Percentiles rank a stretch among this genome's conserved stretches.
Evolutionary conservation across 2,888 invertebrate genomes (phyloP).

Genomic region (Leptura quadrifasciata): DNA sequence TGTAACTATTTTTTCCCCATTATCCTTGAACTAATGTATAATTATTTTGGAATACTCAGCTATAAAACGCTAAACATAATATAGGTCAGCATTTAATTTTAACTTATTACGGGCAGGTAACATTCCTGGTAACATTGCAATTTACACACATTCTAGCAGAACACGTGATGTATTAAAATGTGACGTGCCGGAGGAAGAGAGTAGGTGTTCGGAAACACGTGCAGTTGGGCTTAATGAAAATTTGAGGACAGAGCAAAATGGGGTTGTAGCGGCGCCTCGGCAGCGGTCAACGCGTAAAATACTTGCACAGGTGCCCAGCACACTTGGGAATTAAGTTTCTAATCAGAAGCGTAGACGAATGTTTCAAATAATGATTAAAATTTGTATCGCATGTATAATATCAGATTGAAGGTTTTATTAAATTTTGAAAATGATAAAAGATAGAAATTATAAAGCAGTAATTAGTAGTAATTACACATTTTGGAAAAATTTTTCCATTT

Average conservation of each 20-base stretch:
- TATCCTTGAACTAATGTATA: slow-evolving; percentile 14
- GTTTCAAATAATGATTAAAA: not conserved
- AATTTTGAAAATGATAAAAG: too few species aligned
- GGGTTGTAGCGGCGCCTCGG: slow-evolving; percentile 51
- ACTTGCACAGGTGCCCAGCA: slow-evolving; percentile 26
- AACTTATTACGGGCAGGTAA: slow-evolving; percentile 30
- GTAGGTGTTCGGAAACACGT: slow-evolving; percentile 58
- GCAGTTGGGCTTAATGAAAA: slow-evolving; percentile 66
- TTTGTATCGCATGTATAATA: not conserved
- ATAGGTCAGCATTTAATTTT: slow-evolving; percentile 39
- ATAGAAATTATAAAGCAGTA: too few species aligned
- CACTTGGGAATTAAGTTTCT: slow-evolving; percentile 11
- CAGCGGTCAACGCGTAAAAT: slow-evolving; percentile 47
- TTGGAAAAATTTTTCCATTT: too few species aligned
- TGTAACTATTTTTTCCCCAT: not conserved
- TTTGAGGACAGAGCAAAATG: slow-evolving; percentile 63
- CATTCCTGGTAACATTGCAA: slow-evolving; percentile 30
- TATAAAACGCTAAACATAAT: slow-evolving; percentile 28
- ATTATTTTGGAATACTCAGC: slow-evolving; percentile 25
- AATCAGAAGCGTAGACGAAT: not conserved
- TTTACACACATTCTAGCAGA: slow-evolving; percentile 9
- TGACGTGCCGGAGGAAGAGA: slow-evolving; percentile 42
- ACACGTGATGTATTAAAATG: slow-evolving; percentile 20
- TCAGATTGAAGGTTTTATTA: too few species aligned
- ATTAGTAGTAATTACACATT: too few species aligned